Conservation (phyloP, 1,140 invertebrate species). For the Drosophila watanabei region DNA sequence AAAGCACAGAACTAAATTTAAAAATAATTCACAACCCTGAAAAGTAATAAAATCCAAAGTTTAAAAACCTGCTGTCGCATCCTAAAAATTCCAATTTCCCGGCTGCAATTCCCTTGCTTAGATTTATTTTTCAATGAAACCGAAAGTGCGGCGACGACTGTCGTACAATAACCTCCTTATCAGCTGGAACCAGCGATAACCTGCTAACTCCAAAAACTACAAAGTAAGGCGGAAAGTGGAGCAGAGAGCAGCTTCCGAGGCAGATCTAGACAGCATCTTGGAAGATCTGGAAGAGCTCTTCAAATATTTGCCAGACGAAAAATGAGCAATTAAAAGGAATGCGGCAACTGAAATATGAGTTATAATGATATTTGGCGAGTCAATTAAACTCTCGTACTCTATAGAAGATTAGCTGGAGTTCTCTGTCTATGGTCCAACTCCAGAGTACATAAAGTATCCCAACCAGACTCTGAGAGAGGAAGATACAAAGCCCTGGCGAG, state of each 20-base stretch:
- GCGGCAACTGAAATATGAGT: slow-evolving; percentile 13
- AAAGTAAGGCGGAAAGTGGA: slow-evolving; percentile 61
- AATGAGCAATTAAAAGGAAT: slow-evolving; percentile 29
- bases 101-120: background rate
- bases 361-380: slow-evolving; percentile 1
- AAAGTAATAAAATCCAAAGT: background rate
- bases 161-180: slow-evolving; percentile 71
- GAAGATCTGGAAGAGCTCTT: slow-evolving; percentile 7
- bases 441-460: slow-evolving; percentile 3
- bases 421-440: slow-evolving; percentile 20
- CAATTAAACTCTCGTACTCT: slow-evolving; percentile 5
- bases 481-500: slow-evolving; percentile 13
- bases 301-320: slow-evolving; percentile 30
- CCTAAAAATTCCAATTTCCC: background rate
- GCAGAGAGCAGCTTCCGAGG: slow-evolving; percentile 56
- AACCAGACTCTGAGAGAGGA: slow-evolving; percentile 27
- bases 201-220: slow-evolving; percentile 63
- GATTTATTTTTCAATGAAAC: slow-evolving; percentile 54
- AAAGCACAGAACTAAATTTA: too few species aligned
- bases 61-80: background rate
- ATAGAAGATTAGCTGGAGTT: slow-evolving; percentile 6
- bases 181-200: slow-evolving; percentile 64
- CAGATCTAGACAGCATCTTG: background rate
- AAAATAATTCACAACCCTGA: background rate
- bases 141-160: slow-evolving; percentile 54